These are phyloP conservation scores for Platypus cylindrus DNA, from an alignment of 2,888 invertebrate genomes.

Conservation along the genomic window DNA sequence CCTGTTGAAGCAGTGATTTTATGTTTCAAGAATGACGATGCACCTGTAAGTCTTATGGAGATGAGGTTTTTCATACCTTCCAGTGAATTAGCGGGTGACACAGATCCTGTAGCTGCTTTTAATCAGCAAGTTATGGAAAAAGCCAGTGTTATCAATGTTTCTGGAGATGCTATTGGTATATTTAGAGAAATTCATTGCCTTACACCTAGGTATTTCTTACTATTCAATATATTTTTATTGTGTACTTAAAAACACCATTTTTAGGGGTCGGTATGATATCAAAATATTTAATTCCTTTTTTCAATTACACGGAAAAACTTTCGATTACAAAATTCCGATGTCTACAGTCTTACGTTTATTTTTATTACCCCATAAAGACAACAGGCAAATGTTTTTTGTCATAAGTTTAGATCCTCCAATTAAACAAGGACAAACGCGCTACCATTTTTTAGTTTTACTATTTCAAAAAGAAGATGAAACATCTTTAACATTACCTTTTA, in stretches of 20 bases:
- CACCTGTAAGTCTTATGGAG: constrained; percentile 91
- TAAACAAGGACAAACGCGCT: constrained; percentile 97
- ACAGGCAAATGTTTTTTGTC: constrained; percentile 96
- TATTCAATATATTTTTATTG: constrained; percentile 1
- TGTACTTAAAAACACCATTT: constrained; percentile 35
- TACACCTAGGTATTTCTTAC: constrained; percentile 68
- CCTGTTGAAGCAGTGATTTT: constrained; percentile 2
- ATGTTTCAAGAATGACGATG: constrained; percentile 81
- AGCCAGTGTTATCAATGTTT: constrained; percentile 94
- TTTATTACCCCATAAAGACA: constrained; percentile 91
- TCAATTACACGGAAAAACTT: constrained; percentile 94
- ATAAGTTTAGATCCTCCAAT: constrained; percentile 97
- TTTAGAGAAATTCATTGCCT: constrained; percentile 96
- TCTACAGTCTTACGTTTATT: constrained; percentile 91
- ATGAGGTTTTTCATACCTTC: constrained; percentile 97
- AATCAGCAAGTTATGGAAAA: constrained; percentile 93
- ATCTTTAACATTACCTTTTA: constrained; percentile 77
- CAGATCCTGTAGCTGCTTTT: constrained; percentile 94
- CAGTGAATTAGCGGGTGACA: constrained; percentile 70
- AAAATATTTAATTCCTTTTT: constrained; percentile 87
- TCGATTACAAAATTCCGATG: constrained; percentile 99
- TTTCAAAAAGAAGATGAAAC: constrained; percentile 94
- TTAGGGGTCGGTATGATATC: constrained; percentile 90
- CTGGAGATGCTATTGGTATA: constrained; percentile 94
- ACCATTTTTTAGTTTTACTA: constrained; percentile 87